phyloP scores from a whole-genome alignment of 2,113 vertebrate species.

The Gulo gulo region DNA sequence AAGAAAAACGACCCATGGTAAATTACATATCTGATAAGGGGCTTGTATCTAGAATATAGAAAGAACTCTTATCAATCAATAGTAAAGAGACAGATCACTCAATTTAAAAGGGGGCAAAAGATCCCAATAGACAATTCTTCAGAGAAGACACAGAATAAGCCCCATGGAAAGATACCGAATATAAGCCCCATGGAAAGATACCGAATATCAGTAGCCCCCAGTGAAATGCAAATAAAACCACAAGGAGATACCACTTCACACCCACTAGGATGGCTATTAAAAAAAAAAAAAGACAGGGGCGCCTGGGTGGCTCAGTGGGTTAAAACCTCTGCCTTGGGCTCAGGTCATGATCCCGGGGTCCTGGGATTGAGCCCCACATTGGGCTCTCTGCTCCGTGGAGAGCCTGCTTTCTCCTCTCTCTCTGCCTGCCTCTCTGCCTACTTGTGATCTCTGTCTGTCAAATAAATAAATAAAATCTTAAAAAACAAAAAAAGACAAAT shows the following conservation, averaged over 20 bases:
- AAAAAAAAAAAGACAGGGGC: not conserved
- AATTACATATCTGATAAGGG: not conserved
- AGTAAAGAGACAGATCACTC: not conserved
- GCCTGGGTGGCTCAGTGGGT: too few relatives aligned
- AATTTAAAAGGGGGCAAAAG: not conserved
- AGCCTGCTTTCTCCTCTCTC: too few relatives aligned
- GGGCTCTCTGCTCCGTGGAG: too few relatives aligned
- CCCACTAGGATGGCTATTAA: too few relatives aligned
- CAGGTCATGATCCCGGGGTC: too few relatives aligned
- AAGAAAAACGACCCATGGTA: not conserved
- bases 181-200: not conserved
- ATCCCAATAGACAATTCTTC: not conserved
- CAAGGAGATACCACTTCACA: not conserved
- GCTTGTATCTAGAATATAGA: not conserved
- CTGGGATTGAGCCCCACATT: too few relatives aligned
- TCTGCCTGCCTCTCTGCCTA: too few relatives aligned
- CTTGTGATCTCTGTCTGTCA: too few relatives aligned
- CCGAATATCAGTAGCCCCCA: not conserved
- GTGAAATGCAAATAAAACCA: not conserved
- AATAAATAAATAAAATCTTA: too few relatives aligned
- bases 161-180: not conserved
- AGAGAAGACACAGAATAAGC: not conserved
- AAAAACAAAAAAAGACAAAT: not conserved
- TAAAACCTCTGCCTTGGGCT: too few relatives aligned
- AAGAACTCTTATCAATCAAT: not conserved